A percentile compares a stretch with the other conserved stretches of the same genome.
Evolutionary conservation across 2,888 invertebrate genomes (phyloP).

Genomic region (Agrotis exclamationis): DNA sequence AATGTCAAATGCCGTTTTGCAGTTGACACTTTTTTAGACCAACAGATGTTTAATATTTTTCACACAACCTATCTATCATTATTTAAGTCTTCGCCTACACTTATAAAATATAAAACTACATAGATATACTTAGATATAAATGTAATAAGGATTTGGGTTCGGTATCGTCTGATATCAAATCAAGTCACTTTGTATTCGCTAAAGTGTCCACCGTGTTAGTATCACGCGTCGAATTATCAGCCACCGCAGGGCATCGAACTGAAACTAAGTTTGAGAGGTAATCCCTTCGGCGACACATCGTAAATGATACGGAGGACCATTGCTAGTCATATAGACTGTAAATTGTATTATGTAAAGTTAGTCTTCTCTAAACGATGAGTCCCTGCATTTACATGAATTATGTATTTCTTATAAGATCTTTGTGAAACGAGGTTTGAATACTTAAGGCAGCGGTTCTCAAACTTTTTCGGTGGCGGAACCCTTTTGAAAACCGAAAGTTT

Average conservation of each 20-base stretch:
- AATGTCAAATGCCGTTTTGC: too few relatives aligned
- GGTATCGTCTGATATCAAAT: constrained; percentile 33
- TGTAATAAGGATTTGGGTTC: constrained; percentile 14
- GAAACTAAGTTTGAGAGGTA: constrained; percentile 52
- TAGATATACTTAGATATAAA: neutral
- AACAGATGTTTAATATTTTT: too few relatives aligned
- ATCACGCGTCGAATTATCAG: constrained; percentile 71
- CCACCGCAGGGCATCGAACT: constrained; percentile 55
- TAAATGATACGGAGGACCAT: constrained; percentile 26
- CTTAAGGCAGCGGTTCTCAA: neutral
- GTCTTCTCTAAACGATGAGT: constrained; percentile 14
- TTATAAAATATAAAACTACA: too few relatives aligned
- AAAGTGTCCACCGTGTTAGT: constrained; percentile 54
- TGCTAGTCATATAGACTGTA: constrained; percentile 13
- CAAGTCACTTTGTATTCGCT: constrained; percentile 22
- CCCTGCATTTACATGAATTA: constrained; percentile 28
- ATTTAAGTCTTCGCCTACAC: too few relatives aligned
- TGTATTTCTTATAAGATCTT: constrained; percentile 3
- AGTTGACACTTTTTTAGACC: too few relatives aligned
- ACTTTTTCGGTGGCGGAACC: too few relatives aligned
- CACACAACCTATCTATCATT: too few relatives aligned
- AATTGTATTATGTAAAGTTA: constrained; percentile 32
- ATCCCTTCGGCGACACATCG: constrained; percentile 45
- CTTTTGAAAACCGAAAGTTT: too few relatives aligned
- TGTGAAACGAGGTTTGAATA: neutral